Percentiles rank a stretch among this genome's conserved stretches.
phyloP scores from a whole-genome alignment of 2,797 vertebrate genomes.

The Anguilla marmorata region DNA sequence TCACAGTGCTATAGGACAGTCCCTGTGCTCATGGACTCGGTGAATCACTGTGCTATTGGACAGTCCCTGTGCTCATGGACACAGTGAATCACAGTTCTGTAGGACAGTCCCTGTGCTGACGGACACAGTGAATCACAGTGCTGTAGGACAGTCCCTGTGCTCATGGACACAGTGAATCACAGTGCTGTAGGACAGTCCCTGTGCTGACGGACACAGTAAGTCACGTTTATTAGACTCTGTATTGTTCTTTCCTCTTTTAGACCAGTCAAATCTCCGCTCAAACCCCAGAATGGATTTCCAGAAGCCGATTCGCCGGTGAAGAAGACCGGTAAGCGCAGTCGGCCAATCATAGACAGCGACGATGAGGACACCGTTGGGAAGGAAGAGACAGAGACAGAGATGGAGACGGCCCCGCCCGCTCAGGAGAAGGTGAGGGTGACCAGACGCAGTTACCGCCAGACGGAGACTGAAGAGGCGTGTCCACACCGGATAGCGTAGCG shows the following conservation, averaged over 20 bases:
- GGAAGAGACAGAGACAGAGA: constrained; percentile 45
- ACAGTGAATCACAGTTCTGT: no score
- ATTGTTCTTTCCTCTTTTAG: constrained; percentile 42
- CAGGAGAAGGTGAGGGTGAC: constrained; percentile 47
- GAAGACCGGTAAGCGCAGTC: constrained; percentile 65
- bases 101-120: not conserved
- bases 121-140: no score
- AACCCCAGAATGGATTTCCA: constrained; percentile 68
- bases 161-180: no score
- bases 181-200: not conserved
- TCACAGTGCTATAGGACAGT: not conserved
- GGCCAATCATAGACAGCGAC: constrained; percentile 73
- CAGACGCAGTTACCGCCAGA: not conserved
- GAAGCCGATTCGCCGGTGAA: constrained; percentile 67
- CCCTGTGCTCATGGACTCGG: not conserved
- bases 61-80: no score
- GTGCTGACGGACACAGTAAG: not conserved
- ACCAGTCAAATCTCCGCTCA: constrained; percentile 69
- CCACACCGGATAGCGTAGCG: not conserved
- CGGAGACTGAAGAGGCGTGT: not conserved
- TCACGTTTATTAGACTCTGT: no score
- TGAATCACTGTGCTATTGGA: no score
- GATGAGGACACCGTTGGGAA: constrained; percentile 62
- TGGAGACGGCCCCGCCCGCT: constrained; percentile 34
- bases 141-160: no score